Conservation (phyloP, 2,888 invertebrate species). For the Agonum fuliginosum region DNA sequence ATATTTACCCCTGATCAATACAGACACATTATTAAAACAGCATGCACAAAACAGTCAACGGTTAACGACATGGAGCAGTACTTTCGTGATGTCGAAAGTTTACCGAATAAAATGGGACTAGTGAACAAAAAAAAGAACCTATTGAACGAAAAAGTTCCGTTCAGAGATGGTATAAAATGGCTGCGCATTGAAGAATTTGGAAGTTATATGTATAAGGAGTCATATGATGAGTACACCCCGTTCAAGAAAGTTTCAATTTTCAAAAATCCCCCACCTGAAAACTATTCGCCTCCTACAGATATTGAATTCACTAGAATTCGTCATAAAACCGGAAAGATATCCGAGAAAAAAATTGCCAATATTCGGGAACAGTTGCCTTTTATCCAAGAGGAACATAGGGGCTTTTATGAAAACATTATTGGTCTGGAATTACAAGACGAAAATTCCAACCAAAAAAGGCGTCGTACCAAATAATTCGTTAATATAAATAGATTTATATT, state of each 20-base stretch:
- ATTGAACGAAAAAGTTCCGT: constrained; percentile 6
- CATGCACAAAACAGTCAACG: constrained; percentile 59
- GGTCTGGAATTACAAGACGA: no score
- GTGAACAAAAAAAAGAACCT: background rate
- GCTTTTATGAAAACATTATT: background rate
- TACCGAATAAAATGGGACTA: background rate
- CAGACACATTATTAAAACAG: no score
- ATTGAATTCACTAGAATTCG: background rate
- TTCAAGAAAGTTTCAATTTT: constrained; percentile 8
- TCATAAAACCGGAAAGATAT: background rate
- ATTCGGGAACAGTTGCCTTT: background rate
- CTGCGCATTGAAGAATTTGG: constrained; percentile 19
- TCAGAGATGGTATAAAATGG: background rate
- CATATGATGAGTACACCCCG: background rate
- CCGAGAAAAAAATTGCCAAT: background rate
- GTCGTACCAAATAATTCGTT: no score
- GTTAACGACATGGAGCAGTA: background rate
- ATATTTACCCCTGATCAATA: no score
- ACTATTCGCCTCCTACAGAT: background rate
- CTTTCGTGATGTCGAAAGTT: background rate
- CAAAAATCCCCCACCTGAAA: background rate
- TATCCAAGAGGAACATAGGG: background rate
- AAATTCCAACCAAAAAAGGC: no score
- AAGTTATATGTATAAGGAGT: background rate
- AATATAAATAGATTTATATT: no score